Base-by-base conservation (phyloP, 2,888 invertebrate species). In the Campoplex capitator region DNA sequence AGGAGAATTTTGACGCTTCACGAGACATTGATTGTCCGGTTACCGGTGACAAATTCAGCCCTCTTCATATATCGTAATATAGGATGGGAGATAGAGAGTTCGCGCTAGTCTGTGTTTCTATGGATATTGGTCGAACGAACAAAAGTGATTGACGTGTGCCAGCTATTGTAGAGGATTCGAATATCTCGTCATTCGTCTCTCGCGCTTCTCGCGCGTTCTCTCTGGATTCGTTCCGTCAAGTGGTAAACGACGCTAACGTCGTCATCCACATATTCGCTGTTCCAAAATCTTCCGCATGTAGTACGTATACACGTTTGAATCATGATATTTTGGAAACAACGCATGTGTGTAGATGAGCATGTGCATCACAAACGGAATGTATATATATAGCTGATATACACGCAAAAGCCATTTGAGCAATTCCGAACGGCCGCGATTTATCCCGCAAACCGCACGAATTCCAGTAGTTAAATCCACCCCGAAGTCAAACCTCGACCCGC, bases 121-220 rank as follows among this genome's bases (percentile, higher is more conserved):
- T 38, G 58, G 54, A 78, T 18, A 45, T 65, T 48, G 75, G 38
- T 65, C 71, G 56, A 38, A 71, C 58, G 77, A 45, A 80, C 71
- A 35, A 73, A 74, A 82, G 58, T 85, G 85, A 85, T 85, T 77
- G 85, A 85, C 85, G 73, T 42, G 74, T 81, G 51, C 23, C 73
- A 32, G 54, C n/a, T 38, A 73, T 71, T 54, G 71, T 42, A 54
- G 70, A 71, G n/a, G 28, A 56, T 82, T 78, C 78, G 75, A 82
- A 79, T 83, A 70, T 74, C 65, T 74, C 65, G 71, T 76, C 80
- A 65, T 77, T 76, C 83, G 45, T 56, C 28, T 81, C 48, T 42
- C 38, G 3, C 38, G 3, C 38, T 38, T 0, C 32, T 13, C 65
- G 7, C 65, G 7, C 16, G 18, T 48, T 83, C 42, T 62, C 70